phyloP scores from a whole-genome alignment of 2,113 vertebrate genomes.

The Aptenodytes forsteri region DNA sequence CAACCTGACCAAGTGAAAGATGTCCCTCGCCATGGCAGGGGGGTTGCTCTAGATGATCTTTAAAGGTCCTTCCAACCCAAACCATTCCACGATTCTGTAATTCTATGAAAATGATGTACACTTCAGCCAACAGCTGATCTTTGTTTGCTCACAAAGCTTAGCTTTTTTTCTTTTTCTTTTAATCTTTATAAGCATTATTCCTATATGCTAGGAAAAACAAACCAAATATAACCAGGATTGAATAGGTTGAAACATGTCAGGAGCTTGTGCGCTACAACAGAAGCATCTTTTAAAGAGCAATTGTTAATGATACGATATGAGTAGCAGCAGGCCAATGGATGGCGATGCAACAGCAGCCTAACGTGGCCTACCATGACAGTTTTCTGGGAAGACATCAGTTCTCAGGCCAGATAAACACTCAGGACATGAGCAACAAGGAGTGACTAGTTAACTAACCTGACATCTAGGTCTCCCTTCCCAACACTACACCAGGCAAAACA shows the following conservation, averaged over 20 bases:
- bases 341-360: background rate
- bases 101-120: background rate
- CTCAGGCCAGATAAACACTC: background rate
- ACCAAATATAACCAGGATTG: background rate
- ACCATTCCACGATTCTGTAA: background rate
- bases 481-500: background rate
- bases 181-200: background rate
- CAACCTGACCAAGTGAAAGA: background rate
- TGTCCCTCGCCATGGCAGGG: background rate
- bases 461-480: background rate
- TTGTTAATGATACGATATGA: background rate
- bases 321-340: background rate
- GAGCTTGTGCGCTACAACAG: background rate
- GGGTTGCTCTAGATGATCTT: no score
- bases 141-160: background rate
- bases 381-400: background rate
- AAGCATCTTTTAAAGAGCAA: background rate
- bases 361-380: rapidly evolving
- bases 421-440: background rate
- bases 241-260: background rate
- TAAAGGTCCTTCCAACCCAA: background rate
- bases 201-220: background rate
- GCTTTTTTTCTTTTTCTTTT: background rate
- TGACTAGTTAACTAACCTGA: background rate
- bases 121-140: background rate